These are phyloP conservation scores for Hydrozoanthus tunicans DNA, from an alignment of 64 coral and sea anemone species.

Conservation along the genomic window DNA sequence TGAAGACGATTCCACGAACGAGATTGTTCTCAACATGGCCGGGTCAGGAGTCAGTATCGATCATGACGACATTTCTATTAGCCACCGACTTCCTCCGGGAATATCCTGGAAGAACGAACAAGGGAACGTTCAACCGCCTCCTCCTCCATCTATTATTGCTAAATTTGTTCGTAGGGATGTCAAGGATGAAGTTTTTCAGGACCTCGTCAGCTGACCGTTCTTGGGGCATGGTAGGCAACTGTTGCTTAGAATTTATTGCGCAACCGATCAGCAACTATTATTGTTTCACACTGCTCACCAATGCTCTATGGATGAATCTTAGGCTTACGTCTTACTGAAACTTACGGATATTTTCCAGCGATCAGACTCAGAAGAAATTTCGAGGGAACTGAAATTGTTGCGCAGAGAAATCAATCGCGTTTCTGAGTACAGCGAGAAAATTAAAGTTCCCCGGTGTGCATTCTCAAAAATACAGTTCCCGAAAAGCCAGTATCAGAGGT, in stretches of 20 bases:
- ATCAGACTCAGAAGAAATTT: slow-evolving; percentile 52
- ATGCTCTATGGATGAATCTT: slow-evolving; percentile 25
- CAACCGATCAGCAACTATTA: slow-evolving; percentile 22
- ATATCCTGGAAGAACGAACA: slow-evolving; percentile 6
- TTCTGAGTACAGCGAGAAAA: slow-evolving; percentile 55
- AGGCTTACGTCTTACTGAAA: slow-evolving; percentile 30
- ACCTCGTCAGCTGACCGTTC: slow-evolving; percentile 30
- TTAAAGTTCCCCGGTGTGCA: slow-evolving; percentile 51
- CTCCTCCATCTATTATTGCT: slow-evolving; percentile 14
- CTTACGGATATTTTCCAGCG: slow-evolving; percentile 52
- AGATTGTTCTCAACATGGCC: slow-evolving; percentile 28
- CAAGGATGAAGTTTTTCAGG: slow-evolving; percentile 7
- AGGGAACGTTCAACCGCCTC: slow-evolving; percentile 4
- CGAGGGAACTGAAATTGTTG: slow-evolving; percentile 49
- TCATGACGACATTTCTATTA: slow-evolving; percentile 32
- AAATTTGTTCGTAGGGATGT: slow-evolving; percentile 5
- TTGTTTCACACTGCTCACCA: no score
- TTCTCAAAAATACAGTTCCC: slow-evolving; percentile 54
- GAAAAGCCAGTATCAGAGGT: slow-evolving; percentile 51
- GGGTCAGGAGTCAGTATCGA: not conserved
- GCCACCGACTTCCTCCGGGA: slow-evolving; percentile 18
- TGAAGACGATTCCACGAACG: not conserved
- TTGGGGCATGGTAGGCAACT: slow-evolving; percentile 34
- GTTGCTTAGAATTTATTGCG: slow-evolving; percentile 46
- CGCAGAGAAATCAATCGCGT: slow-evolving; percentile 42